Evolutionary conservation across 2,797 vertebrate genomes (phyloP).

Genomic region (Dryobates pubescens): DNA sequence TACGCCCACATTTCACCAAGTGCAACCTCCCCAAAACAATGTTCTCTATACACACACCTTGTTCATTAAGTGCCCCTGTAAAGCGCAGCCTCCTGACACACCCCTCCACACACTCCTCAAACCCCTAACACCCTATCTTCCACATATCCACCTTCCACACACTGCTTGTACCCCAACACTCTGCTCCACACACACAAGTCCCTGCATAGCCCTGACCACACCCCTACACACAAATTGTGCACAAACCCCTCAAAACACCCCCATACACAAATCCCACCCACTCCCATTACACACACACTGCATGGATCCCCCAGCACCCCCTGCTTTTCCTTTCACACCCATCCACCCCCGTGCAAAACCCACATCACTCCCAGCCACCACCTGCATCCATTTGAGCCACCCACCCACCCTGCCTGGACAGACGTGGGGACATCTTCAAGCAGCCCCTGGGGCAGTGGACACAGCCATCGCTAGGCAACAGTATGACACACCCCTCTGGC

Average conservation of each 20-base stretch:
- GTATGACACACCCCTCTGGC: neutral
- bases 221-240: neutral
- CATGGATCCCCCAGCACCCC: rapidly evolving
- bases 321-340: neutral
- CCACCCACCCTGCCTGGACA: neutral
- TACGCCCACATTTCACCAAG: neutral
- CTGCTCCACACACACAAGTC: neutral
- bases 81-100: neutral
- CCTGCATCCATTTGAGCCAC: neutral
- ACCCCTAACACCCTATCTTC: neutral
- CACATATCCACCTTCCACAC: neutral
- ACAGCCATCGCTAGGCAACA: neutral
- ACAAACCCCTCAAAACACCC: neutral
- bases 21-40: neutral
- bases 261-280: neutral
- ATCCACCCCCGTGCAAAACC: neutral
- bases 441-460: neutral
- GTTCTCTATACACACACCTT: neutral
- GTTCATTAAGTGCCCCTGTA: neutral
- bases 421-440: rapidly evolving
- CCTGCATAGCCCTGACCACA: neutral
- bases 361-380: neutral
- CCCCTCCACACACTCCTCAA: neutral
- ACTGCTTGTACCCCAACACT: neutral
- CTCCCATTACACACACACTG: neutral